phyloP scores from a whole-genome alignment of 2,113 vertebrate genomes.

The Tricholaema leucomelas region DNA sequence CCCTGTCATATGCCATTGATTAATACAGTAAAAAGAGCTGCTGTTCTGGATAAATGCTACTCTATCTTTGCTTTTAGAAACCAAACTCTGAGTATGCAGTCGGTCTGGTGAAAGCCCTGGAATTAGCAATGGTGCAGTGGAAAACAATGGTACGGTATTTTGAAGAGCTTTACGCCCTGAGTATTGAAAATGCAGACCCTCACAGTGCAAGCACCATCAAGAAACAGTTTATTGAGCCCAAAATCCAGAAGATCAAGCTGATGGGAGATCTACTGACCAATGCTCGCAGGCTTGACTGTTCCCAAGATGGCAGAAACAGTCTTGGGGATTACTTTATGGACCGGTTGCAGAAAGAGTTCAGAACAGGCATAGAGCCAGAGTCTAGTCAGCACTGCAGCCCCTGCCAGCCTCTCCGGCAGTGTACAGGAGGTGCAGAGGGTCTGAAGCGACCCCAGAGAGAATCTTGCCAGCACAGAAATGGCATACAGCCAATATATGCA shows the following conservation, averaged over 20 bases:
- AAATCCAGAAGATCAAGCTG: conserved; percentile 75
- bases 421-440: conserved; percentile 9
- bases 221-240: conserved; percentile 72
- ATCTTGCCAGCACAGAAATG: conserved; percentile 15
- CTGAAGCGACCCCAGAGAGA: conserved; percentile 15
- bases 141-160: conserved; percentile 73
- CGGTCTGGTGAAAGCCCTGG: conserved; percentile 72
- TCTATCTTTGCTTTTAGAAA: conserved; percentile 67
- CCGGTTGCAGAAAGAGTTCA: conserved; percentile 74
- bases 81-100: conserved; percentile 70
- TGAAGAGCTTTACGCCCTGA: conserved; percentile 76
- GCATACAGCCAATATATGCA: conserved; percentile 41
- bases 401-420: conserved; percentile 17
- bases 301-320: conserved; percentile 57
- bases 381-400: conserved; percentile 4
- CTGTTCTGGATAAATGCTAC: neutral
- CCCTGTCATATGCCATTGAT: neutral
- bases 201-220: conserved; percentile 75
- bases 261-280: conserved; percentile 79
- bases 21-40: neutral
- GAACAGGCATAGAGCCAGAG: conserved; percentile 28
- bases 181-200: conserved; percentile 72
- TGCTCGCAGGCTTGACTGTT: conserved; percentile 75
- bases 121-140: conserved; percentile 74
- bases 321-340: conserved; percentile 82